Percentiles rank a stretch among this genome's conserved stretches.
These are phyloP conservation scores for Penelope pileata DNA, from an alignment of 2,113 vertebrate species.

Conservation along the genomic window DNA sequence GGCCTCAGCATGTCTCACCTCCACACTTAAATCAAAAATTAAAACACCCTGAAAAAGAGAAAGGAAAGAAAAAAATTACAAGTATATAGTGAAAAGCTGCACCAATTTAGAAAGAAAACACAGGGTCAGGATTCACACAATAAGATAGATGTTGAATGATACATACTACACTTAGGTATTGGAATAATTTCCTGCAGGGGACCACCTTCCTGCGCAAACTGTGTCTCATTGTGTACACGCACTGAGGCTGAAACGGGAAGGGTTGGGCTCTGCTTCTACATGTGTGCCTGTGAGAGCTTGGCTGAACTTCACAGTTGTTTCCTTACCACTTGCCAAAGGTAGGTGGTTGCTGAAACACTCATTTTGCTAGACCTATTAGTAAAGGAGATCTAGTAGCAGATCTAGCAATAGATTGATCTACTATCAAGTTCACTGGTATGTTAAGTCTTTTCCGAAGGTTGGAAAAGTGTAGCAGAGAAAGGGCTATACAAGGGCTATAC, in stretches of 20 bases:
- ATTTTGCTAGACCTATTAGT: background rate
- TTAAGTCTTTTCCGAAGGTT: background rate
- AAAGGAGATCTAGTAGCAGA: background rate
- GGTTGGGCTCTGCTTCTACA: background rate
- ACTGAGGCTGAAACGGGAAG: background rate
- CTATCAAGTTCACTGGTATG: background rate
- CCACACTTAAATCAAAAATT: background rate
- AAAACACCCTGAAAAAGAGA: background rate
- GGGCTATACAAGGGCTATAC: too few species aligned
- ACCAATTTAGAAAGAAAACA: background rate
- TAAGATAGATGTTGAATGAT: background rate
- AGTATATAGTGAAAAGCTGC: background rate
- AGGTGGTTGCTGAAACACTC: background rate
- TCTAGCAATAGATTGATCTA: background rate
- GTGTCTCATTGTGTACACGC: background rate
- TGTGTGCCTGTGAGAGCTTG: background rate
- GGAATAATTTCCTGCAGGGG: background rate
- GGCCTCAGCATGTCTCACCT: background rate
- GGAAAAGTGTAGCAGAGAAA: background rate
- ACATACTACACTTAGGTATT: background rate
- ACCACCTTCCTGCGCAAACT: background rate
- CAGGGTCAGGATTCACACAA: background rate
- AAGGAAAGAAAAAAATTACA: background rate
- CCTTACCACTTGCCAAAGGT: background rate
- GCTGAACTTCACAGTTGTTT: background rate